Base-by-base conservation (phyloP, 2,797 vertebrate genomes). In the Eulemur mongoz region DNA sequence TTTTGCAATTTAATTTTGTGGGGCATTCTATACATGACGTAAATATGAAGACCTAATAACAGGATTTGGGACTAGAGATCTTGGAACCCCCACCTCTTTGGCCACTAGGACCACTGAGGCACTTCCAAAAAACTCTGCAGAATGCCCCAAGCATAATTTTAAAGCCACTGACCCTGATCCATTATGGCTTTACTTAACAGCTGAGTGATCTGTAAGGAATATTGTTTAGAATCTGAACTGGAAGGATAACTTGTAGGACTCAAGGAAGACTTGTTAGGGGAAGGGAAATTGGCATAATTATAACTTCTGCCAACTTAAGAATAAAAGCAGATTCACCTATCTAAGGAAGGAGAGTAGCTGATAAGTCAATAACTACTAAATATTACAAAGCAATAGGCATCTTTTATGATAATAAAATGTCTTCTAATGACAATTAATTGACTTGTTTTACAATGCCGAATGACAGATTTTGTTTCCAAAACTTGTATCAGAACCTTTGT, bases 381-480 rank as follows among this genome's bases (percentile, higher is more conserved):
- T 79, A 88, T 40, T 45, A 61, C 15, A 73, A n/a, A 69, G 6
- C n/a, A 92, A 30, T n/a, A 50, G 67, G 40, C 38, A 70, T 65
- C 30, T 88, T 91, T 95, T 84, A 67, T 75, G 30, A 48, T 54
- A 27, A 54, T 70, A 72, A 93, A 88, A 52, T 85, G 22, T 72
- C 65, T 86, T 76, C 50, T 38, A 52, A 72, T 59, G 40, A 57
- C 90, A 80, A 45, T 30, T n/a, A 82, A 61, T 48, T 38, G 63
- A 88, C 40, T 73, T 73, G 14, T 91, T 52, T 82, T 75, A 40
- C 69, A 86, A 22, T 88, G 54, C 23, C 86, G 13, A 94, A 76
- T 48, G 94, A 86, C 43, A 89, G 32, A 20, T 86, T 89, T 90
- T 85, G 7, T 93, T 93, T 54, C 52, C 38, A 75, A 91, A 72